A percentile compares a stretch with the other conserved stretches of the same genome.
Conservation (phyloP, 2,797 vertebrate genomes). For the Pangasius djambal region DNA sequence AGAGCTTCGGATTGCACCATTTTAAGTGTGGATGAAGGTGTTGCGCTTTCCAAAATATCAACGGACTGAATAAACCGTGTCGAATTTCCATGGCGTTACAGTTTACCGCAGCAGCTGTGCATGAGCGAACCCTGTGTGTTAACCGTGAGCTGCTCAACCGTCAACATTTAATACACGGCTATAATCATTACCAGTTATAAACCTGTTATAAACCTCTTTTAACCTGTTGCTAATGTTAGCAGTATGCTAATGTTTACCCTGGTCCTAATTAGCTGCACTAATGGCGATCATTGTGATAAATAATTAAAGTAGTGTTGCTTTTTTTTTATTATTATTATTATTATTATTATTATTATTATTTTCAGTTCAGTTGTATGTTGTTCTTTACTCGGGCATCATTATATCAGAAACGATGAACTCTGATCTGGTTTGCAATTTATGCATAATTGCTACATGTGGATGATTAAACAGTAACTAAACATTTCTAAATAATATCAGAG, state of each 20-base stretch:
- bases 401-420: not conserved
- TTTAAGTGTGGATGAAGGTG: not conserved
- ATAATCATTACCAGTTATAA: not conserved
- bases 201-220: not conserved
- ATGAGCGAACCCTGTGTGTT: not conserved
- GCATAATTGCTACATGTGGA: not conserved
- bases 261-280: not conserved
- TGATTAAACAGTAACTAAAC: not conserved
- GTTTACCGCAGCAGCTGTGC: not conserved
- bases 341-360: no score
- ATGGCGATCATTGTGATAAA: not conserved
- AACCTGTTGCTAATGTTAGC: not conserved
- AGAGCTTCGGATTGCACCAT: not conserved
- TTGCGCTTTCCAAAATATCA: slow-evolving; percentile 11
- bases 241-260: not conserved
- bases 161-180: not conserved
- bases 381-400: not conserved
- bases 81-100: no score
- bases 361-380: not conserved
- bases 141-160: not conserved
- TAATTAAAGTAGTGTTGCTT: not conserved
- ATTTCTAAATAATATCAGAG: not conserved
- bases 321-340: not conserved
- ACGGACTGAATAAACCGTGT: not conserved
- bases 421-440: not conserved